Evolutionary conservation across 2,113 vertebrate species (phyloP).

Genomic region (Pontoporia blainvillei): DNA sequence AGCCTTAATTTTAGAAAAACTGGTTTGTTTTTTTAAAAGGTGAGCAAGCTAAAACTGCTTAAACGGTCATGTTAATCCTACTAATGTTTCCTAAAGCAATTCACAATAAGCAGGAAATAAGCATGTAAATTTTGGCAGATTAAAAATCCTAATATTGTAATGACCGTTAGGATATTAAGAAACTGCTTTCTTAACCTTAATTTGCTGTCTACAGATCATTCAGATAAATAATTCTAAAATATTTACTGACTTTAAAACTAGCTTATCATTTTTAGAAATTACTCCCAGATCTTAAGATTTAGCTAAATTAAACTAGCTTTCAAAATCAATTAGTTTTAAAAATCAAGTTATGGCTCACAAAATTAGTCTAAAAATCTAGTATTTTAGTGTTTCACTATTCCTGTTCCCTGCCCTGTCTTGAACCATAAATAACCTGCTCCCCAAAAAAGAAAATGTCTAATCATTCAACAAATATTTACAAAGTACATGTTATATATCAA

Average conservation of each 20-base stretch:
- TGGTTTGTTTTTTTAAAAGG: neutral
- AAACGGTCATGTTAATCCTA: neutral
- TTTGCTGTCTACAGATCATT: neutral
- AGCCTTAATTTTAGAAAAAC: neutral
- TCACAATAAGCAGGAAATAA: neutral
- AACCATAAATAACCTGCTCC: neutral
- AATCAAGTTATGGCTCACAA: neutral
- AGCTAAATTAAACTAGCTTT: slow-evolving; percentile 22
- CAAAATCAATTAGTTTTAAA: neutral
- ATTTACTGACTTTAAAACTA: neutral
- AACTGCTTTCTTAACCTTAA: slow-evolving; percentile 14
- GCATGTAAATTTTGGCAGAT: neutral
- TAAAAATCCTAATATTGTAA: slow-evolving; percentile 1
- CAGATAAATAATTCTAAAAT: slow-evolving; percentile 29
- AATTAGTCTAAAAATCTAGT: neutral
- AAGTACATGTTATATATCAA: neutral
- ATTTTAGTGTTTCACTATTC: neutral
- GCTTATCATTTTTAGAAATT: slow-evolving; percentile 18
- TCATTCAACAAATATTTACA: slow-evolving; percentile 16
- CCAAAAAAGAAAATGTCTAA: neutral
- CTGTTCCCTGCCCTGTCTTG: neutral
- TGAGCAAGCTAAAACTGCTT: neutral
- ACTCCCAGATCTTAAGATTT: neutral
- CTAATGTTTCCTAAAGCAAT: neutral
- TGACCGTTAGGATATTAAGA: neutral